Conservation (phyloP, 2,113 vertebrate species). For the Spea multiplicata region DNA sequence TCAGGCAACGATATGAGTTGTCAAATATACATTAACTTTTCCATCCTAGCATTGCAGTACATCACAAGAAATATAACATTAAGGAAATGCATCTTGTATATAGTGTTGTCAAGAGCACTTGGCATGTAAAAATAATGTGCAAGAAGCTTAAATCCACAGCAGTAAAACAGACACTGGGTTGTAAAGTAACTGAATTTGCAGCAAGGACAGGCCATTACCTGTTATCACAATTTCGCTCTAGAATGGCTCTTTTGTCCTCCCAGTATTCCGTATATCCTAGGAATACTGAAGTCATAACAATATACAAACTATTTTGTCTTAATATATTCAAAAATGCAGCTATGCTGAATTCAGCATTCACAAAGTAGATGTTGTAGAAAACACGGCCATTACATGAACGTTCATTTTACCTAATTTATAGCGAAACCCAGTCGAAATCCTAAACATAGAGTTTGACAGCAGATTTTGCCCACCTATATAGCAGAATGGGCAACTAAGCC, state of each 20-base stretch:
- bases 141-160: conserved; percentile 11
- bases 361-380: too few species aligned
- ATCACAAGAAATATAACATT: conserved; percentile 33
- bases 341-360: too few species aligned
- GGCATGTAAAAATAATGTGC: conserved; percentile 27
- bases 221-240: not conserved
- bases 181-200: not conserved
- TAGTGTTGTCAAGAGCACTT: conserved; percentile 23
- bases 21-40: conserved; percentile 46
- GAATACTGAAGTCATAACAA: too few species aligned
- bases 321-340: too few species aligned
- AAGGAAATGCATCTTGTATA: conserved; percentile 36
- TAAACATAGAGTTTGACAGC: too few species aligned
- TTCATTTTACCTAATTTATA: too few species aligned
- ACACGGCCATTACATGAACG: too few species aligned
- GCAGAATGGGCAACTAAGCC: too few species aligned
- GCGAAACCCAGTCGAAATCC: too few species aligned
- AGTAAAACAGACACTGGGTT: not conserved
- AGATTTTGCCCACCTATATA: too few species aligned
- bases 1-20: conserved; percentile 39
- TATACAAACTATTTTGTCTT: too few species aligned
- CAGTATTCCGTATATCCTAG: too few species aligned
- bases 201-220: conserved; percentile 2
- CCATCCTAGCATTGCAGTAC: conserved; percentile 28
- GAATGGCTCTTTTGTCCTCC: not conserved